Evolutionary conservation across 2,888 invertebrate species (phyloP).

Genomic region (Amphimallon solstitiale): DNA sequence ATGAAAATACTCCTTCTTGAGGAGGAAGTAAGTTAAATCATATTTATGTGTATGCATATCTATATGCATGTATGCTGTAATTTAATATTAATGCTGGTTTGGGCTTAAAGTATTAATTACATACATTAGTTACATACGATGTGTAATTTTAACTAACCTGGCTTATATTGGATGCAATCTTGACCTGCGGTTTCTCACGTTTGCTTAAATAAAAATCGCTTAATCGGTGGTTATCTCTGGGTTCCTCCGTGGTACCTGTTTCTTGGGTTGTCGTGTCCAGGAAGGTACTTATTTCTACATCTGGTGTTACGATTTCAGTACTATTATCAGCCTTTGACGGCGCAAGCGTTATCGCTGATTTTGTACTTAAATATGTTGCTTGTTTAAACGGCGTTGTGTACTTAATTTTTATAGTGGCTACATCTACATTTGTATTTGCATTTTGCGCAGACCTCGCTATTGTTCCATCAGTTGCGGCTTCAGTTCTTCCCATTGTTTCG

Average conservation of each 20-base stretch:
- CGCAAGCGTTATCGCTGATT: slow-evolving; percentile 64
- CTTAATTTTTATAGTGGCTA: slow-evolving; percentile 49
- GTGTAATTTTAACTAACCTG: slow-evolving; percentile 55
- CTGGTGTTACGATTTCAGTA: slow-evolving; percentile 48
- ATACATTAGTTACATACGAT: neutral
- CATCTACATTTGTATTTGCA: slow-evolving; percentile 48
- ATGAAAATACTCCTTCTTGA: neutral
- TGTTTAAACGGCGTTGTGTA: slow-evolving; percentile 64
- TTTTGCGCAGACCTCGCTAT: slow-evolving; percentile 7
- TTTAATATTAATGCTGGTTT: neutral
- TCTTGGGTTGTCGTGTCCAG: slow-evolving; percentile 69
- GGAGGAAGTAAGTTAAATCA: slow-evolving; percentile 5
- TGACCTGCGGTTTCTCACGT: slow-evolving; percentile 60
- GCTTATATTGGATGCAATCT: slow-evolving; percentile 60
- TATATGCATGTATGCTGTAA: neutral
- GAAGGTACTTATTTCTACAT: slow-evolving; percentile 59
- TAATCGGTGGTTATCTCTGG: slow-evolving; percentile 66
- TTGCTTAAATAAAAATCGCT: slow-evolving; percentile 61
- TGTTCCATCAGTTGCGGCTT: slow-evolving; percentile 9
- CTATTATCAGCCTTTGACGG: slow-evolving; percentile 42
- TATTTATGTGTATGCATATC: neutral
- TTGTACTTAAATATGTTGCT: slow-evolving; percentile 65
- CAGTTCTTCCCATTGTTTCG: slow-evolving; percentile 17
- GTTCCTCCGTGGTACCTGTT: slow-evolving; percentile 64
- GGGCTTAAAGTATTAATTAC: neutral